phyloP scores from a whole-genome alignment of 2,888 invertebrate species.

The Latrodectus elegans region DNA sequence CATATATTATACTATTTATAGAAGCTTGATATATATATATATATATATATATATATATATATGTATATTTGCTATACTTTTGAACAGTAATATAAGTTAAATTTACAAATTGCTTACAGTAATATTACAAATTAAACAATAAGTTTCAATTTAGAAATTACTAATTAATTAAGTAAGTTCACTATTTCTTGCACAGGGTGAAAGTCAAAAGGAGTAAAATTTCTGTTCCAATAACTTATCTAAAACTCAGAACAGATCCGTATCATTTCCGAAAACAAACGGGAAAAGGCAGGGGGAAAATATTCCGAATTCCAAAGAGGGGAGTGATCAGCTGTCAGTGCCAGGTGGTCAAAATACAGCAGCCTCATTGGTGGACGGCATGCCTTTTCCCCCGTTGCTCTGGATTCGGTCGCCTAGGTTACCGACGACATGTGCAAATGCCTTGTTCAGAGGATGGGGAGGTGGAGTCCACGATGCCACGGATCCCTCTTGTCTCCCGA shows the following conservation, averaged over 20 bases:
- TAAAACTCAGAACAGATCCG: background rate
- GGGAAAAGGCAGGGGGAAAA: constrained; percentile 28
- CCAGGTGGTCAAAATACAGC: constrained; percentile 61
- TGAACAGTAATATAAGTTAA: too few species aligned
- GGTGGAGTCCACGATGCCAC: background rate
- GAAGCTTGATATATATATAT: too few species aligned
- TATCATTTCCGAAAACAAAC: constrained; percentile 41
- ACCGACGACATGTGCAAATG: constrained; percentile 65
- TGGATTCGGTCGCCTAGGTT: constrained; percentile 54
- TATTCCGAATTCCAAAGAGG: constrained; percentile 51
- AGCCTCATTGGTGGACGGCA: constrained; percentile 60
- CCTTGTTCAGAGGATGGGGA: constrained; percentile 23
- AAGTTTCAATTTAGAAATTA: too few species aligned
- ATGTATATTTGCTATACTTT: too few species aligned
- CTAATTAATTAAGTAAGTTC: too few species aligned
- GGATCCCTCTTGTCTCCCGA: background rate
- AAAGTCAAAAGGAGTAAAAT: too few species aligned
- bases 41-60: too few species aligned
- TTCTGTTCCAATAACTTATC: background rate
- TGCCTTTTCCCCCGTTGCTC: constrained; percentile 56
- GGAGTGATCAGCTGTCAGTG: constrained; percentile 63
- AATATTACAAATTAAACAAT: too few species aligned
- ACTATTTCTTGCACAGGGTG: too few species aligned
- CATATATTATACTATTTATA: too few species aligned
- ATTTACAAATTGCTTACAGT: too few species aligned